Base-by-base conservation (phyloP, 1,140 invertebrate genomes). In the Diuraphis noxia region DNA sequence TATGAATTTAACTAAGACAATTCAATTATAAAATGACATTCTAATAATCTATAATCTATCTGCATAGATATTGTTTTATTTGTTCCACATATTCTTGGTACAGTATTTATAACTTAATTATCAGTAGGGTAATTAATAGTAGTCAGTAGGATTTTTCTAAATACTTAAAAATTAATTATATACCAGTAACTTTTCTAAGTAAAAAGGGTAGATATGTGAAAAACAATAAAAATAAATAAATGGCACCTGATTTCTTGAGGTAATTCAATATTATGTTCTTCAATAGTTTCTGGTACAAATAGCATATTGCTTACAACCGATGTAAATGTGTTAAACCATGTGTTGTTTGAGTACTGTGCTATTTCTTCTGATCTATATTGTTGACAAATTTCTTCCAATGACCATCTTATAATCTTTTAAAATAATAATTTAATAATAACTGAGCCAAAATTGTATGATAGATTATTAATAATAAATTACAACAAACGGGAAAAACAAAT, bases 371-470 rank as follows among this genome's bases (percentile, higher is more conserved):
- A 91, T 30, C 77, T 34, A 81, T 91, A 91, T 40, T 91, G 89
- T 46, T 49, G 41, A 38, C 89, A 82, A 91, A 91, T 91, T 91
- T 91, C 77, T 82, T 91, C 77, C 19, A 91, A 91, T 82, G 77
- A 82, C 43, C 77, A 81, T 49, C 77, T 77, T 38, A 91, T 91
- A 40, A 91, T 49, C 89, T 91, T 46, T 52, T 82, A 91, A 52
- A 13, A 79, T 34, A 79, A 89, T 23, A 17, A 41, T 77, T 30
- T 41, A 5, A 77, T 77, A 36, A 36, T 77, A 56, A 56, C 30
- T 13, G 2, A 17, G 34, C 30, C 13, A 72, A 72, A n/a, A 72
- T 63, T 63, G 30, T n/a, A 17, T n/a, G 3, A 72, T n/a, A 9
- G 13, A 72, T n/a, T 34, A 1, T 1, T 72, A 72, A 19, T 5